These are phyloP conservation scores for Sisor rabdophorus DNA, from an alignment of 2,113 vertebrate species.

Conservation along the genomic window DNA sequence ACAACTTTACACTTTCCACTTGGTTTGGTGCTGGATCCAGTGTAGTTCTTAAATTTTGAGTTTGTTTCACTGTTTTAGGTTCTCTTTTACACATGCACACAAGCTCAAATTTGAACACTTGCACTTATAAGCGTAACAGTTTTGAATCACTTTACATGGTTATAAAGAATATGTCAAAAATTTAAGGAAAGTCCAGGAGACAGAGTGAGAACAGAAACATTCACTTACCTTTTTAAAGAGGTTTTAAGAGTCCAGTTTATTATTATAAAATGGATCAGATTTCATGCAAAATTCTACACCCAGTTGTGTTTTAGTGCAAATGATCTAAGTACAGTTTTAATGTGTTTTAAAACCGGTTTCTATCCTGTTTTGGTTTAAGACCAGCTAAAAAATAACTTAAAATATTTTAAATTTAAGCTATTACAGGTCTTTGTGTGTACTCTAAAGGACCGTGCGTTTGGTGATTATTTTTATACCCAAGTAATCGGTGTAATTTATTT, in stretches of 20 bases:
- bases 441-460: neutral
- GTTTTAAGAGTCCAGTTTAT: too few relatives aligned
- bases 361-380: neutral
- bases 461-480: neutral
- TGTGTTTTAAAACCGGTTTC: neutral
- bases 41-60: neutral
- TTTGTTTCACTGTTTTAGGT: neutral
- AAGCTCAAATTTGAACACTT: too few relatives aligned
- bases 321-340: neutral
- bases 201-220: too few relatives aligned
- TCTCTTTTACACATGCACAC: neutral
- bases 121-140: too few relatives aligned
- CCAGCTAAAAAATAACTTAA: neutral
- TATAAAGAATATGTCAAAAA: neutral
- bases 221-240: too few relatives aligned
- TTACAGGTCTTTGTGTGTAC: too few relatives aligned
- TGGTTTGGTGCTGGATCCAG: neutral
- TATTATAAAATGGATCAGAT: neutral
- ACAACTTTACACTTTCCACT: neutral
- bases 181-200: too few relatives aligned
- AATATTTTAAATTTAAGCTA: neutral
- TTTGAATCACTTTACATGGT: neutral
- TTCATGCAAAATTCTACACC: neutral
- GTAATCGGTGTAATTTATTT: neutral
- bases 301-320: neutral